Evolutionary conservation across 2,113 vertebrate species (phyloP), one percentile per base, ranked within the genome.

Genomic region (Dromas ardeola): DNA sequence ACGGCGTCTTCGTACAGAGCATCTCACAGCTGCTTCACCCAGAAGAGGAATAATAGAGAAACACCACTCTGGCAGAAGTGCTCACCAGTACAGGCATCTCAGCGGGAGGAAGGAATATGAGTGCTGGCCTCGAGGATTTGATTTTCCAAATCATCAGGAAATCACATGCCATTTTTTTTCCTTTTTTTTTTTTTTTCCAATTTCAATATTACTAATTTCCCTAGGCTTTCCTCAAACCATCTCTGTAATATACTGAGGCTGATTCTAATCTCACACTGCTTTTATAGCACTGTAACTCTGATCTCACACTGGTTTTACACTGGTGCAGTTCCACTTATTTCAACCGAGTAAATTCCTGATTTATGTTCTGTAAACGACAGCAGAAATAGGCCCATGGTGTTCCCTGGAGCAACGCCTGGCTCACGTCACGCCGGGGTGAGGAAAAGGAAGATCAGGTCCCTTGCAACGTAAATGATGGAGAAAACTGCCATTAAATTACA

Each of bases 251-350:
- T 7, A 76, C 81, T 2, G 70, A 76, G 89, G 78, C 43, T 58
- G 86, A 90, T 82, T 58, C 95, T 53, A 62, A 53, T 69, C 94
- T 63, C 97, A 96, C 79, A 86, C 95, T 95, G 95, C 66, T 91
- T 97, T 95, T 97, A 96, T 89, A 70, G 95, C 94, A 91, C 96
- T 62, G 89, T 94, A 95, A 96, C 93, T 95, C 95, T 38, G 94
- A 66, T 73, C 95, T 95, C 97, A 97, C 96, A 97, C 96, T 96
- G 96, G 10, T 94, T 97, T 97, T 95, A 95, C 79, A 93, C 81
- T 77, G 81, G 89, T 82, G 91, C 81, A 86, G 70, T 80, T 80
- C 91, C 93, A 90, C 95, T 94, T 95, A 79, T 53, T 97, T 95
- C 91, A 85, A 85, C 70, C 58, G 81, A 96, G 93, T 94, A 85